Evolutionary conservation across 2,113 vertebrate species (phyloP), one percentile per base, ranked within the genome.

Genomic region (Macrotis lagotis): DNA sequence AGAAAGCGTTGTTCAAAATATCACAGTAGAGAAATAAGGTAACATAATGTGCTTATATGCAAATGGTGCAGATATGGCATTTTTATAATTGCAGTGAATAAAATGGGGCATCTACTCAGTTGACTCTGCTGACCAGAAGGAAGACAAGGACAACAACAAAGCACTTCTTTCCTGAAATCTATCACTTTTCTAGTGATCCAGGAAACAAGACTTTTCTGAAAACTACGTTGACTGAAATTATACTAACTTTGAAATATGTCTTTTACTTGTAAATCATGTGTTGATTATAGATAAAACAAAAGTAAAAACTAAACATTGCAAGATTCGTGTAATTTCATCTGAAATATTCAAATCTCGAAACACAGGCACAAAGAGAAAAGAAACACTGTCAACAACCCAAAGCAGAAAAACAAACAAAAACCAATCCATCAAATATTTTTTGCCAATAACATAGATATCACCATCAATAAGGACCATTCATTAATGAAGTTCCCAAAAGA

Each of bases 341-440:
- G 8, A 96, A 74, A 89, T 93, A 89, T 44, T 44, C 59, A 92
- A 91, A 48, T 90, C n/a, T 92, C 90, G n/a, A n/a, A 94, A 89
- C 50, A 37, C 92, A 90, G 48, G 49, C 51, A 19, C 52, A 55
- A 95, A 94, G n/a, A 28, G 55, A 52, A 94, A 16, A 83, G 10
- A 22, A 44, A 31, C 92, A 94, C 44, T 88, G 50, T 91, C 94
- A 90, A 48, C 48, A 88, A 88, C 52, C 92, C 88, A 53, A 96
- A 92, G 91, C 92, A 94, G 96, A 93, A 52, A 94, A 97, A 94
- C 93, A 90, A 88, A 94, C 83, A 88, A 50, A 53, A 95, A 96
- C 92, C 53, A 93, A 94, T 44, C 47, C 51, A 50, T 88, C 48
- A 90, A n/a, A n/a, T 25, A 52, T 90, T 25, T 89, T 83, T 83